Evolutionary conservation across 1,140 invertebrate species (phyloP), one percentile per base, ranked within the genome.

Genomic region (Magallana angulata): DNA sequence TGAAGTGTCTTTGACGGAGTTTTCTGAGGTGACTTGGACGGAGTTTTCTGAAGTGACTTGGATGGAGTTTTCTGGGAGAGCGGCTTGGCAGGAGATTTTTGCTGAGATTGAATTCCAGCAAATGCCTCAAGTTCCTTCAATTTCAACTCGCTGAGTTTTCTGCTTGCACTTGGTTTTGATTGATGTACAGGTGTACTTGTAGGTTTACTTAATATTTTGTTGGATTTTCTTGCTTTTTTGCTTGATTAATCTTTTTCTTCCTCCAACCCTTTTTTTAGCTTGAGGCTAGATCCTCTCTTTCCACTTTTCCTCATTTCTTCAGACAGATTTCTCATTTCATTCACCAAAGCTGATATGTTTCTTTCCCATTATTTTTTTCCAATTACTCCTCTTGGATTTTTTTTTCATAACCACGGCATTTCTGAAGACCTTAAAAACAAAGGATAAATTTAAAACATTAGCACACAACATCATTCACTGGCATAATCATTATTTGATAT

Each of bases 251-350:
- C 60, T 6, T 62, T 62, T 62, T 62, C 60, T 62, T 62, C 60
- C 60, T 62, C 60, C 14, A 62, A n/a, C 60, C 14, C 60, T 62
- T n/a, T 62, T 62, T 62, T 62, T 7, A 62, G 60, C 60, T 62
- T 62, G 60, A 62, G 60, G n/a, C 60, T 62, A 6, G 60, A 62
- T 62, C 60, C 60, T 62, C 60, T 62, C 60, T 62, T 62, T n/a
- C 60, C 60, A 16, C 60, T 62, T 62, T 62, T 62, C n/a, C 12
- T 62, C 60, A 62, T 62, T 62, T 62, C 60, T 62, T 62, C 60
- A 5, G 60, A 62, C 7, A 62, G n/a, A 16, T 62, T 62, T 62
- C 60, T 8, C 60, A 62, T 62, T 5, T 6, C 12, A 16, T 62
- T n/a, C 4, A 62, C 60, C n/a, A 62, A 62, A 16, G 60, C n/a